Evolutionary conservation across 2,113 vertebrate genomes (phyloP), one percentile per base, ranked within the genome.

Genomic region (Bettongia penicillata): DNA sequence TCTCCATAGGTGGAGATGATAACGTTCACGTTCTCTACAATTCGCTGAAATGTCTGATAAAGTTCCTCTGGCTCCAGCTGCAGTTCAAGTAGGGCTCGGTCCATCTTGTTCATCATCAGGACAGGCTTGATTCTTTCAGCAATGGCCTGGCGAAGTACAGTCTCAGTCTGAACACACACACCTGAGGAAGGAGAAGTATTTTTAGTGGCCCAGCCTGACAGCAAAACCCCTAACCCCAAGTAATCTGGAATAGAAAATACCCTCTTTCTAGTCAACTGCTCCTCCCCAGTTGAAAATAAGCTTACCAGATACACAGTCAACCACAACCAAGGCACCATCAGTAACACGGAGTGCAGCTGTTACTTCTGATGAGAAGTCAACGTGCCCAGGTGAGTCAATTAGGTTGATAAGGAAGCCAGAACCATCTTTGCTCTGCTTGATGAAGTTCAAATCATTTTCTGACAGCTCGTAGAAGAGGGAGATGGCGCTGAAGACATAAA

Each of bases 101-200:
- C 99, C 99, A 99, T 99, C 98, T 99, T 99, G 98, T 99, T 99
- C 99, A 99, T 99, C 99, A 99, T 99, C 96, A 99, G 98, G 19
- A 99, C 99, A 0, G 99, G 99, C 95, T 99, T 99, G 98, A 99
- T 99, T 47, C 99, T 99, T 98, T 99, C 99, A 0, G 99, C 99
- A 28, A 99, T 99, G 92, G 99, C 99, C 98, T 99, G 99, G 43
- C 99, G 99, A 94, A 99, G 99, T 97, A 99, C 99, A 0, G 99
- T 99, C 98, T 99, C 99, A 0, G 99, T 99, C 98, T 99, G 99
- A 95, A 99, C 99, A 0, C 99, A 99, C 53, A 99, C 99, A 0
- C 99, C 99, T 99, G 96, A 8, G 91, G 61, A 8, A 47, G 4
- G n/a, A 7, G 16, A 8, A 2, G 1, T 24, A 37, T 0, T 0